Base-by-base conservation (phyloP, 1,140 invertebrate species). In the Bactericera cockerelli region DNA sequence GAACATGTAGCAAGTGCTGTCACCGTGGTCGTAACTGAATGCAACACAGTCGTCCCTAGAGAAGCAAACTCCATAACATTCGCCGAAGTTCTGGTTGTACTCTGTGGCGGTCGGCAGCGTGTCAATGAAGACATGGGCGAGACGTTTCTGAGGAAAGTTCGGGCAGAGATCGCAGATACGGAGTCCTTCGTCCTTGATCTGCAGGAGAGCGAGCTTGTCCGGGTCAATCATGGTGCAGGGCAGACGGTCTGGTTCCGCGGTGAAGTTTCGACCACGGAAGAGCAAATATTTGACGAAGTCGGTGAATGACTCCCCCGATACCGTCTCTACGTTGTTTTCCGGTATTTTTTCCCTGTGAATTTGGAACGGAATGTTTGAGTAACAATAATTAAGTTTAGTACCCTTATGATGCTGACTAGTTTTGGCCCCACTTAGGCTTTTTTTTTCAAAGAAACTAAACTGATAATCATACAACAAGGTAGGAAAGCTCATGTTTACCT, bases 201-300 rank as follows among this genome's bases (percentile, higher is more conserved):
- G 10, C 33, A 36, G 16, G 16, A 36, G 10, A 36, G 33, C 33
- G 10, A 36, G 16, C 16, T 36, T 36, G 33, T 36, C 33, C 16
- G 33, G 33, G 33, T 36, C 33, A 10, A 36, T 36, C 33, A 36
- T 36, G 10, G 54, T 14, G 26, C 59, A 60, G 2, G 54, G 59
- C 13, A 60, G 36, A 14, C 26, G 55, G 31, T 60, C 59, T 6
- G 59, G 59, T 57, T n/a, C 53, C 4, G 49, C 25, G 1, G 59
- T 38, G 54, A 60, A 60, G 22, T 60, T 56, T 56, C 55, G 56
- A 36, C 55, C 54, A 42, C 55, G 56, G 2, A 55, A 3, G 11
- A 60, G 36, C 16, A 60, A 39, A 22, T 57, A 60, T 39, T 60
- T 60, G 2, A 60, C 59, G 21, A 56, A 60, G 49, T 60, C 54